These are phyloP conservation scores for Prochilodus magdalenae DNA, from an alignment of 2,113 vertebrate genomes.

Conservation along the genomic window DNA sequence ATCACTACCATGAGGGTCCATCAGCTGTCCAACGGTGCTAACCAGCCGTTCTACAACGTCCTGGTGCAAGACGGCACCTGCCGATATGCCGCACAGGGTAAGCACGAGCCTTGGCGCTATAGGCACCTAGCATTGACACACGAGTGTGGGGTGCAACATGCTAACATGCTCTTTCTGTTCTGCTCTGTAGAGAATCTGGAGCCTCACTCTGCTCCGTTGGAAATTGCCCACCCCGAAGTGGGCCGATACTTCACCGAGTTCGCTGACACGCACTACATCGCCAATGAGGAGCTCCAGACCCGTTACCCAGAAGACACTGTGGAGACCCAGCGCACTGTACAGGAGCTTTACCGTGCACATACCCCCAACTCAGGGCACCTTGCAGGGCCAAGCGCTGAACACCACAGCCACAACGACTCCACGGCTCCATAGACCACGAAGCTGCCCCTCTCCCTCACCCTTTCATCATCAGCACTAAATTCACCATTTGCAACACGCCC, in stretches of 20 bases:
- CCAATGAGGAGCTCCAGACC: constrained; percentile 87
- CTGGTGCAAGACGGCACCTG: constrained; percentile 95
- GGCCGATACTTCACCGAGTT: constrained; percentile 96
- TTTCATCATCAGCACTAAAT: background rate
- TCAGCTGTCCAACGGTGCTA: constrained; percentile 87
- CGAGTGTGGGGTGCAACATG: background rate
- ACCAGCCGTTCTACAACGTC: constrained; percentile 97
- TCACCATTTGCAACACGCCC: background rate
- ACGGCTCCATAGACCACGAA: constrained; percentile 55
- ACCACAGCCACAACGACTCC: constrained; percentile 56
- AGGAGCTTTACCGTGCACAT: constrained; percentile 83
- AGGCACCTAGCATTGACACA: no score
- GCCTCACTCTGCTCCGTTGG: constrained; percentile 85
- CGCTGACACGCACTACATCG: constrained; percentile 82
- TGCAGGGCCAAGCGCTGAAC: constrained; percentile 54
- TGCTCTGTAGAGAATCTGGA: constrained; percentile 88
- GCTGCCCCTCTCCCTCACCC: background rate
- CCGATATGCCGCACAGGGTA: constrained; percentile 93
- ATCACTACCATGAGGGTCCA: constrained; percentile 96
- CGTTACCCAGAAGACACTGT: constrained; percentile 89
- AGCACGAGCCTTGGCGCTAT: background rate
- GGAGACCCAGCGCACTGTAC: constrained; percentile 79
- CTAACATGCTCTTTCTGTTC: constrained; percentile 3
- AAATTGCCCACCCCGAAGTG: constrained; percentile 92
- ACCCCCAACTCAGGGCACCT: constrained; percentile 40